These are phyloP conservation scores for Nibea coibor DNA, from an alignment of 2,113 vertebrate genomes.

Conservation along the genomic window DNA sequence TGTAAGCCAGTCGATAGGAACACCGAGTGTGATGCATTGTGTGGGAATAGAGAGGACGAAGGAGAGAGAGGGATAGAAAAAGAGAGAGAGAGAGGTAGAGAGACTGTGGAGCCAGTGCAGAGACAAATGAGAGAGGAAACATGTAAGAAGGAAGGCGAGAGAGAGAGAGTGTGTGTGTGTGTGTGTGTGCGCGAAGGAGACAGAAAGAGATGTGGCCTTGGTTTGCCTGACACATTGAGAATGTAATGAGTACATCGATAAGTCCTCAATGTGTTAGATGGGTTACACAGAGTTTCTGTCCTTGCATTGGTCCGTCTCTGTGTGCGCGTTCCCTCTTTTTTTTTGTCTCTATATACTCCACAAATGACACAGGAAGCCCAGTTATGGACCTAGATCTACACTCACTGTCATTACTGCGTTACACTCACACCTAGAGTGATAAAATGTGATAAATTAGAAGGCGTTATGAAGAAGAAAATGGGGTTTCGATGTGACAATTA, in stretches of 20 bases:
- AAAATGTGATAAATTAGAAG: constrained; percentile 54
- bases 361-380: constrained; percentile 54
- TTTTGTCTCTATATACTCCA: constrained; percentile 32
- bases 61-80: constrained; percentile 35
- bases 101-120: constrained; percentile 49
- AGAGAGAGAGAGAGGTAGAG: constrained; percentile 10
- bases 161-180: background rate
- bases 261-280: constrained; percentile 72
- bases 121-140: constrained; percentile 64
- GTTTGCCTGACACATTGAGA: constrained; percentile 66
- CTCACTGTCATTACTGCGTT: constrained; percentile 47
- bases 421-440: constrained; percentile 53
- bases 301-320: constrained; percentile 48
- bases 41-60: constrained; percentile 73
- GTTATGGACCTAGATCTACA: constrained; percentile 43
- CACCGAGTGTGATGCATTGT: constrained; percentile 85
- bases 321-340: constrained; percentile 13
- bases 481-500: constrained; percentile 63
- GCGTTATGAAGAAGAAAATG: constrained; percentile 42
- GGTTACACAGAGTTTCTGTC: constrained; percentile 60
- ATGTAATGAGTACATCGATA: constrained; percentile 76
- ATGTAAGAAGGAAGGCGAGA: constrained; percentile 41
- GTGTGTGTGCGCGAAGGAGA: constrained; percentile 2
- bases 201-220: constrained; percentile 64
- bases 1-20: constrained; percentile 82